These are phyloP conservation scores for Lycocorax pyrrhopterus DNA, from an alignment of 2,113 vertebrate species.

Conservation along the genomic window DNA sequence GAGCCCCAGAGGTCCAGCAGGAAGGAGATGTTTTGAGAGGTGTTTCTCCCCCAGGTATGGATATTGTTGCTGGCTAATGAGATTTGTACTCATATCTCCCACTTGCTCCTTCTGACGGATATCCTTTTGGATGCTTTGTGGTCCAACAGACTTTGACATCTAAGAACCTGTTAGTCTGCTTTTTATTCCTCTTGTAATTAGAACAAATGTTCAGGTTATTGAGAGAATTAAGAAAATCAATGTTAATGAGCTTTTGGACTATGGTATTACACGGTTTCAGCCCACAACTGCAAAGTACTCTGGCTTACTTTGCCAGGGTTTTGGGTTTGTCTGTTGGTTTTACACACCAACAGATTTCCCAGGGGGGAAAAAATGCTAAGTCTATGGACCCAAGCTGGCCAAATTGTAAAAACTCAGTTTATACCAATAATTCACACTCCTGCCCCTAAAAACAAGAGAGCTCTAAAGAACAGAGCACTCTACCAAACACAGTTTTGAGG, in stretches of 20 bases:
- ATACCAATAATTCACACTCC: background rate
- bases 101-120: conserved; percentile 6
- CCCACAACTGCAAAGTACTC: background rate
- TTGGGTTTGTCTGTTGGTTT: background rate
- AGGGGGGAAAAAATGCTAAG: background rate
- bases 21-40: background rate
- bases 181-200: conserved; percentile 22
- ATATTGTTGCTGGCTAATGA: conserved; percentile 49
- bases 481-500: background rate
- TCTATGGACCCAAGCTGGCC: background rate
- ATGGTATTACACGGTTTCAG: background rate
- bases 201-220: background rate
- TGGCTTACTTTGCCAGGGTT: background rate
- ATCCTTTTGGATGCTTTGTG: background rate
- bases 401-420: background rate
- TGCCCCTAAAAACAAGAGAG: background rate
- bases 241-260: background rate
- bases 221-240: conserved; percentile 44
- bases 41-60: background rate
- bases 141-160: conserved; percentile 25
- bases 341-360: background rate
- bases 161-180: conserved; percentile 2
- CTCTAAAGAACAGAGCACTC: background rate
- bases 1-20: background rate
- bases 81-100: conserved; percentile 18